Base-by-base conservation (phyloP, 2,113 vertebrate species). In the Hemicordylus capensis region DNA sequence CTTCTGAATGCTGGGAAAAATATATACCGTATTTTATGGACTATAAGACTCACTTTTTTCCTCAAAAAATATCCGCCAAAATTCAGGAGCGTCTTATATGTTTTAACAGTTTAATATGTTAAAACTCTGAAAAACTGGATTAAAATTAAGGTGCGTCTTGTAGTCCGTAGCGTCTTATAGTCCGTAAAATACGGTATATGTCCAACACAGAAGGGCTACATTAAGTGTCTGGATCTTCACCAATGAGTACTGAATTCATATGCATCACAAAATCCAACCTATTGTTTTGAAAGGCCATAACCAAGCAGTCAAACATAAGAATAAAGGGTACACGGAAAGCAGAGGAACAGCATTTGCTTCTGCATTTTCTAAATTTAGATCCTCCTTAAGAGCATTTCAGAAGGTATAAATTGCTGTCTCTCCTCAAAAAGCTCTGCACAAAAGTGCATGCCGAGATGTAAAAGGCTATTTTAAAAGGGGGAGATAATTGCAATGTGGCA, bases 321-420 rank as follows among this genome's bases (percentile, higher is more conserved):
- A 48, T 77, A 26, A 77, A 58, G 48, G 24, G 67, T 76, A 54
- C 42, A 84, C 63, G 76, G 74, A 67, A 77, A 24, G 58, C 34
- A 56, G 69, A 77, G 85, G 11, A 70, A 17, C 1, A 76, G n/a
- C 10, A 58, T 73, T 28, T 66, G 58, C 58, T 90, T 58, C 59
- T 84, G n/a, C 9, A 48, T 51, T 84, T 92, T 81, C 85, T 85
- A 80, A 81, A 84, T 85, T 75, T 81, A 88, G 81, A 15, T 81
- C 34, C n/a, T 81, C 51, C 79, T 20, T 58, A 87, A 10, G 75
- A 79, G 2, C 69, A 2, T 74, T 89, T 79, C 69, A n/a, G 37
- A 88, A 91, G 88, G 56, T 14, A 74, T 87, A 76, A 42, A 81
- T 78, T 85, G 34, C 48, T 61, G 31, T 59, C 73, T 84, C 42